phyloP scores from a whole-genome alignment of 1,140 invertebrate genomes.

The Chlorops oryzae region DNA sequence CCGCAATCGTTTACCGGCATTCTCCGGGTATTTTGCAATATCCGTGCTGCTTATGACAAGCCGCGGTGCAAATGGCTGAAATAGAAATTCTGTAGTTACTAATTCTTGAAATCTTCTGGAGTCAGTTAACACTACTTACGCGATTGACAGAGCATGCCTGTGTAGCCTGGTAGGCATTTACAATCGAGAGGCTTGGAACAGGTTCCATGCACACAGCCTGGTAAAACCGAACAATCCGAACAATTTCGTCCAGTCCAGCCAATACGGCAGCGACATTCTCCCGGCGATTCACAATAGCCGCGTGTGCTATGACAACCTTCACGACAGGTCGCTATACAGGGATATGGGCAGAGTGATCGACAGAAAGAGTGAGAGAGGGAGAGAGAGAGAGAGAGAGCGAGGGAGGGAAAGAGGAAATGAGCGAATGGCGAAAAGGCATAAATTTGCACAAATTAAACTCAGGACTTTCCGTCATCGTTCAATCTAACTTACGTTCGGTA shows the following conservation, averaged over 20 bases:
- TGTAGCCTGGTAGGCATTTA: constrained; percentile 79
- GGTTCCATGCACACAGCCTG: constrained; percentile 73
- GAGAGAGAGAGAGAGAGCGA: no score
- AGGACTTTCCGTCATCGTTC: no score
- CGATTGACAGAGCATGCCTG: constrained; percentile 78
- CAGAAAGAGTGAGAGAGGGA: no score
- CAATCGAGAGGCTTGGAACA: constrained; percentile 80
- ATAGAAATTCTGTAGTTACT: not conserved
- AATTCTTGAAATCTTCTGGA: no score
- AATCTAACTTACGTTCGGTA: constrained; percentile 63
- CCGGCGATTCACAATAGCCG: constrained; percentile 74
- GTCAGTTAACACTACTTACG: no score
- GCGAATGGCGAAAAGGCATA: no score
- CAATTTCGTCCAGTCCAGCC: constrained; percentile 78
- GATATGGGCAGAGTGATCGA: no score
- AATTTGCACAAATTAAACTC: no score
- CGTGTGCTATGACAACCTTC: constrained; percentile 70
- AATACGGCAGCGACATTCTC: constrained; percentile 73
- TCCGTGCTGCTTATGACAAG: constrained; percentile 76
- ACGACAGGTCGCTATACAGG: constrained; percentile 72
- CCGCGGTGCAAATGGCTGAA: constrained; percentile 71
- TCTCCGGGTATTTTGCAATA: constrained; percentile 77
- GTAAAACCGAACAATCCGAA: constrained; percentile 69
- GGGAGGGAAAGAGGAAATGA: no score
- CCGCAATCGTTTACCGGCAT: constrained; percentile 31